Evolutionary conservation across 2,888 invertebrate species (phyloP).

Genomic region (Spicauda simplicius): DNA sequence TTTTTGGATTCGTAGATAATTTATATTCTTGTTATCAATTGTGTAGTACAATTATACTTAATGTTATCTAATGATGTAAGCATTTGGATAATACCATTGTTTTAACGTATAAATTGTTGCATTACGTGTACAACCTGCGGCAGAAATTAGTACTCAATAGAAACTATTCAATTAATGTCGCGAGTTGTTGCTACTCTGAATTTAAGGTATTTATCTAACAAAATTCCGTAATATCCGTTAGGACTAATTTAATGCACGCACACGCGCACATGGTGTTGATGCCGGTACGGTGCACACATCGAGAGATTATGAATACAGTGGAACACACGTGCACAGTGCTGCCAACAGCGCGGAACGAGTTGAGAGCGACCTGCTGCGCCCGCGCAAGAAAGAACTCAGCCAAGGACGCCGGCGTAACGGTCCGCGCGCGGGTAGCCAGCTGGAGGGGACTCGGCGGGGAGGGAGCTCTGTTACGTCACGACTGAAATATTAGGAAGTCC

Average conservation of each 20-base stretch:
- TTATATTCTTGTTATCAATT: background rate
- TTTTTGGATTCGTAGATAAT: background rate
- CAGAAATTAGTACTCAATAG: background rate
- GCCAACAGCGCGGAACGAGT: conserved; percentile 76
- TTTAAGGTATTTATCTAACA: conserved; percentile 70
- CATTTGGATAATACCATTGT: background rate
- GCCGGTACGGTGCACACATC: conserved; percentile 42
- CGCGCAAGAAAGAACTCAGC: conserved; percentile 82
- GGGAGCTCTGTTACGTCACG: conserved; percentile 36
- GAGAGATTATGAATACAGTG: conserved; percentile 47
- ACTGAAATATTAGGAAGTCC: conserved; percentile 25
- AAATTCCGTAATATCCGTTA: conserved; percentile 83
- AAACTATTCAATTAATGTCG: conserved; percentile 32
- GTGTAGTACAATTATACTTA: too few relatives aligned
- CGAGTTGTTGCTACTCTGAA: conserved; percentile 50
- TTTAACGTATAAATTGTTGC: background rate
- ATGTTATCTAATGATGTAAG: background rate
- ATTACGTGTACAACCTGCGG: conserved; percentile 5
- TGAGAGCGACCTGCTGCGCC: conserved; percentile 75
- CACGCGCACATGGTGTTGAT: conserved; percentile 46
- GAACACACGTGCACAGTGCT: conserved; percentile 69
- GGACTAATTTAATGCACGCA: conserved; percentile 73
- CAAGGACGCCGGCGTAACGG: conserved; percentile 84
- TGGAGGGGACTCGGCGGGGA: conserved; percentile 36
- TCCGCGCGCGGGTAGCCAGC: conserved; percentile 52